phyloP scores from a whole-genome alignment of 2,113 vertebrate genomes.

The Catagonus wagneri region DNA sequence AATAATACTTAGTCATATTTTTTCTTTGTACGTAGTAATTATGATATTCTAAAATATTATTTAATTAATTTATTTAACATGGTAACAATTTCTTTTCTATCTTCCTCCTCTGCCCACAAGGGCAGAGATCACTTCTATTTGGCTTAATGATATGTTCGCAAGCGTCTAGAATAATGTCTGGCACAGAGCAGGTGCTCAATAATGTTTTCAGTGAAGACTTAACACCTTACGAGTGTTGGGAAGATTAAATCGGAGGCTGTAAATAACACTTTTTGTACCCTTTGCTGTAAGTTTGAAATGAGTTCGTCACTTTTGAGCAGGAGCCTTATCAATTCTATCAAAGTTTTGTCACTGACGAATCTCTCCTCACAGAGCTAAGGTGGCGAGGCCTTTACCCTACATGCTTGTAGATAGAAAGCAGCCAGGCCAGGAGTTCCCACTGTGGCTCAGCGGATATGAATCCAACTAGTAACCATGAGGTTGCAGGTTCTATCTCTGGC shows the following conservation, averaged over 20 bases:
- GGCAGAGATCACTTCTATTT: background rate
- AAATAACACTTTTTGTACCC: background rate
- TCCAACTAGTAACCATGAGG: too few species aligned
- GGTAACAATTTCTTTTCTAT: conserved; percentile 3
- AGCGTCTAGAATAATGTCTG: background rate
- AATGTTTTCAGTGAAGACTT: conserved; percentile 10
- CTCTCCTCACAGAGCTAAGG: conserved; percentile 2
- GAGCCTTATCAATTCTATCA: background rate
- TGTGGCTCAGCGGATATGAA: too few species aligned
- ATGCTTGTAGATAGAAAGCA: background rate
- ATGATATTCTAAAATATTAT: background rate
- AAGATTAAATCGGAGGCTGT: background rate
- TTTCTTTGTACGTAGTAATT: background rate
- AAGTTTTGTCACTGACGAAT: background rate
- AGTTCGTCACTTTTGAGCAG: background rate
- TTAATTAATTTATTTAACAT: conserved; percentile 33
- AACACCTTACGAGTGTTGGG: background rate
- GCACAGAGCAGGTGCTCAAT: background rate
- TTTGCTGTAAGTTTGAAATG: conserved; percentile 13
- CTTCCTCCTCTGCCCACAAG: background rate
- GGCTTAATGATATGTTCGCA: background rate
- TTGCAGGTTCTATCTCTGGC: too few species aligned
- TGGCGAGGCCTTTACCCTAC: background rate
- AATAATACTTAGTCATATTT: background rate
- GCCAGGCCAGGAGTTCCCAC: background rate